Evolutionary conservation across 1,140 invertebrate species (phyloP), one percentile per base, ranked within the genome.

Genomic region (Hylyphantes graminicola): DNA sequence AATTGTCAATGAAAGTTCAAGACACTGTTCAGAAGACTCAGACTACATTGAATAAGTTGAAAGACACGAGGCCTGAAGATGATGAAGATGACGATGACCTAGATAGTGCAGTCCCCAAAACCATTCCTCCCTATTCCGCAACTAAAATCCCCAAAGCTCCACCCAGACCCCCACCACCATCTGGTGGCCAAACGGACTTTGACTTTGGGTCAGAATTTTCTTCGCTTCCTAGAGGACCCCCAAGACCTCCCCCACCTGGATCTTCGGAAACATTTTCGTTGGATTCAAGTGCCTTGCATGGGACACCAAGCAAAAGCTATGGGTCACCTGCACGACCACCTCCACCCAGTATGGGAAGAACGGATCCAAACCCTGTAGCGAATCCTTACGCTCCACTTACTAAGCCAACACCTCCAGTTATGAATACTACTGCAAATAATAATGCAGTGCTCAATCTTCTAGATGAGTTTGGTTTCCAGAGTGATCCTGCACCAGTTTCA

Each of bases 371-470:
- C 11, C 15, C 21, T 15, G 12, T 53, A 65, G 53, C 51, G 11
- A 57, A 85, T 15, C 57, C 17, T 63, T 50, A 15, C 50, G 35
- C 64, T 54, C 48, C 17, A 17, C 17, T 35, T 63, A 57, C 64
- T 48, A 73, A 77, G 74, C 92, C 93, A 87, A 91, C 92, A 87
- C 92, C 93, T 89, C 92, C 93, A 88, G 93, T 93, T 88, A 93
- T 94, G 87, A 91, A 94, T 12, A 15, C 50, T 61, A 78, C 13
- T 48, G 54, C n/a, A 17, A 63, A 83, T 64, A 55, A n/a, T 48
- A 57, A 21, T 72, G 68, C 50, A 63, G 76, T 67, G 89, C 93
- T 93, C 48, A 89, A 93, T 35, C 92, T 91, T 53, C 92, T 92
- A n/a, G 93, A 94, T 88, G 88, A 91, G 87, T 87, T 88, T 61